Conservation (phyloP, 1,140 invertebrate genomes). For the Akabosia matsudoensis region DNA sequence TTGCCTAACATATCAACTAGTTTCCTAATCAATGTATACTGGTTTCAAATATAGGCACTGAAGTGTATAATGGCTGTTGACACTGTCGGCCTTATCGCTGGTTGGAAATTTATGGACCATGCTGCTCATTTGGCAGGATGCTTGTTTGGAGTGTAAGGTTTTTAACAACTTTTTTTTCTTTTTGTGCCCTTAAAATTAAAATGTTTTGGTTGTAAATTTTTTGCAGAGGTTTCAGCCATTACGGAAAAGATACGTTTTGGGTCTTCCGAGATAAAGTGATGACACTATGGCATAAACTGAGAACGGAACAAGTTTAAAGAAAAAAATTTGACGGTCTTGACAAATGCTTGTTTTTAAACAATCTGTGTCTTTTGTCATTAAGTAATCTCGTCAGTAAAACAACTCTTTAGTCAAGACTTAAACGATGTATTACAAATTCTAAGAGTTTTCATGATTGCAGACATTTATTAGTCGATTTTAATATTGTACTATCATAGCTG, state of each 20-base stretch:
- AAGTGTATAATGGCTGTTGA: slow-evolving; percentile 82
- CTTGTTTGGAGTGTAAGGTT: slow-evolving; percentile 79
- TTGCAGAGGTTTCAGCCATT: slow-evolving; percentile 36
- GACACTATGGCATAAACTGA: slow-evolving; percentile 36
- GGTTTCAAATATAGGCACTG: slow-evolving; percentile 64
- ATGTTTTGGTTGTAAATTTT: neutral
- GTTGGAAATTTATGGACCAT: slow-evolving; percentile 88
- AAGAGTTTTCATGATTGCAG: too few species aligned
- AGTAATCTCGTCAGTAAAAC: too few species aligned
- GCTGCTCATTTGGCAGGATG: slow-evolving; percentile 95
- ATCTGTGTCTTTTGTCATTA: too few species aligned
- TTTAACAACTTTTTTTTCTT: slow-evolving; percentile 43
- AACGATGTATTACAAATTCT: too few species aligned
- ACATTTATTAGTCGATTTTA: neutral
- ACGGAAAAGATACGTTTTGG: slow-evolving; percentile 28
- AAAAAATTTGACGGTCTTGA: neutral
- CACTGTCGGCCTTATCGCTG: slow-evolving; percentile 70
- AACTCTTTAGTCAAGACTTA: too few species aligned
- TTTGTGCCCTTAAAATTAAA: slow-evolving; percentile 20
- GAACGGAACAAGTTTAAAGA: slow-evolving; percentile 1
- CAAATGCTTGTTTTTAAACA: too few species aligned
- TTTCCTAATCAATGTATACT: neutral
- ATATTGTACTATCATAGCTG: neutral
- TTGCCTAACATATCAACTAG: too few species aligned
- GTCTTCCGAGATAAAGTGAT: slow-evolving; percentile 36